A percentile compares a stretch with the other conserved stretches of the same genome.
These are phyloP conservation scores for Dendrolimus kikuchii DNA, from an alignment of 1,140 invertebrate species.

Conservation along the genomic window DNA sequence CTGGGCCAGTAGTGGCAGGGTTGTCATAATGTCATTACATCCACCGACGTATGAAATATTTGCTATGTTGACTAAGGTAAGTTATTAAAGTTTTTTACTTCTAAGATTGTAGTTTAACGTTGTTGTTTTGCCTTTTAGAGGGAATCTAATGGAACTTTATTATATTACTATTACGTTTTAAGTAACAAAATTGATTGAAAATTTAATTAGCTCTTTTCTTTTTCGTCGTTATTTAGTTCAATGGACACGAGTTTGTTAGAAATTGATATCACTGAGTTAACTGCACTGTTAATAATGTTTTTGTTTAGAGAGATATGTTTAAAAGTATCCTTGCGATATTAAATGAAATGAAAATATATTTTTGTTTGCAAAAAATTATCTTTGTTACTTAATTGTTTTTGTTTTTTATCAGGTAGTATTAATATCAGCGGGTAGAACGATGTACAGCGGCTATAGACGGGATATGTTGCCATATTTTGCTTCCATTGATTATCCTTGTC, in stretches of 20 bases:
- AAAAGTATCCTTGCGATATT: too few relatives aligned
- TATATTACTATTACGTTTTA: constrained; percentile 2
- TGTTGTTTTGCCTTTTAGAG: constrained; percentile 2
- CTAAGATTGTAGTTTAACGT: neutral
- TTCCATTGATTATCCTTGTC: constrained; percentile 94
- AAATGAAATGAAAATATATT: too few relatives aligned
- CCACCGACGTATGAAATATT: constrained; percentile 97
- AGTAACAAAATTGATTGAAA: neutral
- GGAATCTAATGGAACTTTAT: neutral
- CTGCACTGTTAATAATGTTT: too few relatives aligned
- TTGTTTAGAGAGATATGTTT: too few relatives aligned
- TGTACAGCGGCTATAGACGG: constrained; percentile 90
- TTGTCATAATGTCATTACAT: constrained; percentile 93
- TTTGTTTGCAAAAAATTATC: too few relatives aligned
- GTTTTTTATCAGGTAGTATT: constrained; percentile 78
- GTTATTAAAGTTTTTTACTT: neutral
- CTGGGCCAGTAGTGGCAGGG: constrained; percentile 89
- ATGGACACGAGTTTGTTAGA: too few relatives aligned
- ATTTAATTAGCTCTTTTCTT: too few relatives aligned
- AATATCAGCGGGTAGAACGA: constrained; percentile 89
- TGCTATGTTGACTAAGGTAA: constrained; percentile 87
- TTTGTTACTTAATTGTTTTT: neutral
- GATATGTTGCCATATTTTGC: constrained; percentile 96
- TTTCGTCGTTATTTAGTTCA: too few relatives aligned
- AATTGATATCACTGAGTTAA: too few relatives aligned